Base-by-base conservation (phyloP, 2,113 vertebrate genomes). In the Leuciscus idus region DNA sequence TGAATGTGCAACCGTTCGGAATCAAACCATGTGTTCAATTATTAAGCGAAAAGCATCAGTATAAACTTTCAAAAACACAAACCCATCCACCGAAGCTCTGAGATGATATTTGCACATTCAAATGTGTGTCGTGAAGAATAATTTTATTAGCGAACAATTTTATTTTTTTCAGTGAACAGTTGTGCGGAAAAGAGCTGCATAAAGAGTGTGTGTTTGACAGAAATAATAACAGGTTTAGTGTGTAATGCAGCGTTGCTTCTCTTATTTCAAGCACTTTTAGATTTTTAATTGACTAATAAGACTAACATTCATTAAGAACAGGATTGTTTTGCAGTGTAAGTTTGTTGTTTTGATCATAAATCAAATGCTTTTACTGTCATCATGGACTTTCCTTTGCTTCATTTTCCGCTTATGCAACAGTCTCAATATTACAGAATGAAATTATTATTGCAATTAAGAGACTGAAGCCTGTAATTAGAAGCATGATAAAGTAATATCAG, bases 381-480 rank as follows among this genome's bases (percentile, higher is more conserved):
- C 1, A 15, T 17, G 75, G 6, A 28, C 74, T 10, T 43, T 43
- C 43, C 4, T 73, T 43, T n/a, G 4, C 10, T 78, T 57, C 0
- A 3, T 78, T 36, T 52, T 55, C 76, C 13, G 48, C 75, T 78
- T 33, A 57, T 36, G 33, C 28, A 57, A 28, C 75, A 33, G 39
- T 4, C 17, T 6, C 36, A 59, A 13, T 78, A 33, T 36, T 36
- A 36, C 74, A 78, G 19, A 78, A 23, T 7, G 10, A 59, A 23
- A 59, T 79, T 79, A 79, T 61, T 79, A 79, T 43, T 21, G 11
- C 52, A 39, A 61, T 79, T 36, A 79, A 59, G 55, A 33, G 33
- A 6, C 15, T 39, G 19, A 39, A 36, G 52, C 52, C 77, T 39
- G 55, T 79, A 59, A 61, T 61, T 79, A 79, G 13, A 7, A 79